Evolutionary conservation across 2,113 vertebrate species (phyloP), one percentile per base, ranked within the genome.

Genomic region (Paedocypris sp.): DNA sequence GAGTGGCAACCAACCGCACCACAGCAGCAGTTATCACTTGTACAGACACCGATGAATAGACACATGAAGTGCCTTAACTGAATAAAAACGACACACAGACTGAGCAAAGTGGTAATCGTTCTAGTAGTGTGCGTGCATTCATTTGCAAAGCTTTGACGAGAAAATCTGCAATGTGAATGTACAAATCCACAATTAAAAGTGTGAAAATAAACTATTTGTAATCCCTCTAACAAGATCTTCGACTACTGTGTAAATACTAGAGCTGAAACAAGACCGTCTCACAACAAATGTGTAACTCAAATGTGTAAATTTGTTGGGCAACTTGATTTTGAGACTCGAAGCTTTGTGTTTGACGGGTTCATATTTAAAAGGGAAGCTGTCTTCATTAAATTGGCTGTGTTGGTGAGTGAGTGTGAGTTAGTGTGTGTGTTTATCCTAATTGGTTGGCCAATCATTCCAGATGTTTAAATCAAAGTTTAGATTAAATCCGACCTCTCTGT

Each of bases 51-150:
- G 23, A 35, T n/a, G 10, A 29, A 53, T 25, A 9, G 29, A 35
- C 3, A 36, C 46, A 36, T 36, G 29, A 72, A 70, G 46, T 61
- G 52, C 52, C 35, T 56, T 56, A 54, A 54, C 26, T 28, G 41
- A 41, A 9, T 54, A 10, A 6, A 18, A 28, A 19, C 36, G 20
- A 39, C 35, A 35, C n/a, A 32, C 35, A 5, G 52, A 19, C 38
- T 54, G 35, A 54, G 32, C 35, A 7, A 38, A 5, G 11, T 6
- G 6, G 4, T 22, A 49, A 36, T n/a, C 19, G 1, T 52, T 39
- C n/a, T 6, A 3, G 5, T 39, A 6, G 1, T 39, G 5, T 39
- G 8, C 11, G 22, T 39, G 51, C 51, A 18, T 39, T 54, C 35
- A 41, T 28, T 26, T 23, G 19, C 12, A 28, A 15, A 56, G 52